Percentiles rank a stretch among this genome's conserved stretches.
Evolutionary conservation across 1,140 invertebrate species (phyloP).

Genomic region (Rhagoletis zephyria): DNA sequence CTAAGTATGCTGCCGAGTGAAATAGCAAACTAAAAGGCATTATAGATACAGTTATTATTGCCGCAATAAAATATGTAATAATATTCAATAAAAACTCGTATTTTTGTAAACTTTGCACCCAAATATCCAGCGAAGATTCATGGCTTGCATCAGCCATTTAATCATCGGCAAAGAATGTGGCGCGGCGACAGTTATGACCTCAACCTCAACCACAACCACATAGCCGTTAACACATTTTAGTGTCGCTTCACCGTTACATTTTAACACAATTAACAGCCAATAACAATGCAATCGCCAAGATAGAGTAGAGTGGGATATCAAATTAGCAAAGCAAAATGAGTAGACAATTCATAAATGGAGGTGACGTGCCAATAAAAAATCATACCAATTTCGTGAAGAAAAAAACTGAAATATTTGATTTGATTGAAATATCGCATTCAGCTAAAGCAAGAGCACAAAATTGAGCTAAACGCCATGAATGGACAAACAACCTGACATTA

Average conservation of each 20-base stretch:
- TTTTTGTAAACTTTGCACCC: conserved; percentile 12
- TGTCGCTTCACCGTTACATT: conserved; percentile 40
- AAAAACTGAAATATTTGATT: background rate
- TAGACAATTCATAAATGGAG: no score
- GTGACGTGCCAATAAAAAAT: no score
- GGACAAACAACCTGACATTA: background rate
- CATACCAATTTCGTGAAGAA: background rate
- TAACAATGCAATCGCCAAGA: background rate
- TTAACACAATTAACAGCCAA: conserved; percentile 21
- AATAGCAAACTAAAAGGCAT: background rate
- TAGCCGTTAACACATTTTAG: conserved; percentile 13
- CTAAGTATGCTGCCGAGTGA: background rate
- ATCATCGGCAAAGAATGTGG: conserved; percentile 18
- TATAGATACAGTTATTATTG: background rate
- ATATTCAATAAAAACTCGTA: conserved; percentile 19
- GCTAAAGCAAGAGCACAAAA: background rate
- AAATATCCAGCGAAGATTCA: background rate
- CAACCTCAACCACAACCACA: background rate
- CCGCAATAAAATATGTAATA: background rate
- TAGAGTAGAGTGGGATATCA: no score
- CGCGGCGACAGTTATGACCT: background rate
- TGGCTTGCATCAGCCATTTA: background rate
- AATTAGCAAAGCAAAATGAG: no score
- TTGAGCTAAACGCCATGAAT: conserved; percentile 5
- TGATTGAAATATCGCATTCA: no score